Evolutionary conservation across 2,888 invertebrate species (phyloP), one percentile per base, ranked within the genome.

Genomic region (Clusia tigrina): DNA sequence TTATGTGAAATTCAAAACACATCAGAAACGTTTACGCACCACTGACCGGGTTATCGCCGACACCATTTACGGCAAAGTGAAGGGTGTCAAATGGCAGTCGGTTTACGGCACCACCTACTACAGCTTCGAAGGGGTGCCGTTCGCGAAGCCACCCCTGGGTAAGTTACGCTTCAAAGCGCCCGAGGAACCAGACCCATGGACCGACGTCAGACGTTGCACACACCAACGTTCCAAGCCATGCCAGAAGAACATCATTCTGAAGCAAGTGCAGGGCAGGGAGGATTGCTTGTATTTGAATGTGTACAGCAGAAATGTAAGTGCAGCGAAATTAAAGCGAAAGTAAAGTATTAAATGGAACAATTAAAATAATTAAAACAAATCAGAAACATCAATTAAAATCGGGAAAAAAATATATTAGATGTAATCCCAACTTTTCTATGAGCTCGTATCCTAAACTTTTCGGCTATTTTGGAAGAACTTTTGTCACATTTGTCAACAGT

Each of bases 231-330:
- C 78, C 3, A 73, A 80, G 54, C 82, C 82, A 52, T 77, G 81
- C 48, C 84, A 85, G 66, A 75, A 78, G 58, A 81, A 84, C 68
- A 71, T 81, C 5, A 75, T 83, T 12, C 60, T 79, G 55, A 77
- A 83, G 37, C 78, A 81, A 68, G 74, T 82, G 46, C 80, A 85
- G 65, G 87, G 87, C 25, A 77, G 79, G 56, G 87, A 88, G 74
- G 86, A 87, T 69, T 87, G 87, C 66, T 72, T 87, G 9, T 85
- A 85, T 70, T 75, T 87, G 15, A 87, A 87, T 74, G 84, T 87
- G 2, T 83, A 80, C 53, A 81, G 82, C 0, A 79, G 78, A 66
- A 73, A 76, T 66, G 83, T 83, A 62, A 73, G 76, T 67, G 17
- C 1, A 1, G n/a, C n/a, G n/a, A n/a, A n/a, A n/a, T n/a, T n/a